These are phyloP conservation scores for Xestia c-nigrum DNA, from an alignment of 2,888 invertebrate genomes.

Conservation along the genomic window DNA sequence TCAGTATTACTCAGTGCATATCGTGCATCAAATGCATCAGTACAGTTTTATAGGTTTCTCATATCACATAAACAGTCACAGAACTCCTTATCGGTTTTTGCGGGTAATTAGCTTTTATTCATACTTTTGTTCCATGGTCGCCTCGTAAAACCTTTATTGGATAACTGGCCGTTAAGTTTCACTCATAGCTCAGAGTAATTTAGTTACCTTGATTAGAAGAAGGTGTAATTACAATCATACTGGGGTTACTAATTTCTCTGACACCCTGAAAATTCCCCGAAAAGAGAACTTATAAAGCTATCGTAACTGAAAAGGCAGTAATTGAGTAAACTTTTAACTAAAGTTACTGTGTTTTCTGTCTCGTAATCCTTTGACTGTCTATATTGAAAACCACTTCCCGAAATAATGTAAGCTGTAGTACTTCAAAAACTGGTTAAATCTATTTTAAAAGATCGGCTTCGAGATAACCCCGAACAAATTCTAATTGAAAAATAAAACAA, in stretches of 20 bases:
- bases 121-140: slow-evolving; percentile 22
- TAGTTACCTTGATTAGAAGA: not conserved
- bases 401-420: not conserved
- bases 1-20: not conserved
- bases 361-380: not conserved
- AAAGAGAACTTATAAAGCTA: too few relatives aligned
- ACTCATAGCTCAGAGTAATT: slow-evolving; percentile 3
- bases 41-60: slow-evolving; percentile 30
- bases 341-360: not conserved
- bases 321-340: too few relatives aligned
- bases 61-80: slow-evolving; percentile 18
- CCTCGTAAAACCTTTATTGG: slow-evolving; percentile 28
- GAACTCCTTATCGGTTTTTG: slow-evolving; percentile 37
- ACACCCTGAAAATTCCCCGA: not conserved
- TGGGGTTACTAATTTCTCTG: not conserved
- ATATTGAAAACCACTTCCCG: not conserved
- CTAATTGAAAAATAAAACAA: slow-evolving; percentile 41
- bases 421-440: slow-evolving; percentile 10
- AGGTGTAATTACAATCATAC: too few relatives aligned
- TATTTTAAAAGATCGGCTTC: slow-evolving; percentile 1
- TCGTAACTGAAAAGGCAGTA: too few relatives aligned
- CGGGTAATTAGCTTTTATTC: slow-evolving; percentile 44
- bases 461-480: slow-evolving; percentile 6
- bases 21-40: not conserved
- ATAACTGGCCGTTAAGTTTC: not conserved